phyloP scores from a whole-genome alignment of 2,113 vertebrate species.

The Motacilla tschutschensis region DNA sequence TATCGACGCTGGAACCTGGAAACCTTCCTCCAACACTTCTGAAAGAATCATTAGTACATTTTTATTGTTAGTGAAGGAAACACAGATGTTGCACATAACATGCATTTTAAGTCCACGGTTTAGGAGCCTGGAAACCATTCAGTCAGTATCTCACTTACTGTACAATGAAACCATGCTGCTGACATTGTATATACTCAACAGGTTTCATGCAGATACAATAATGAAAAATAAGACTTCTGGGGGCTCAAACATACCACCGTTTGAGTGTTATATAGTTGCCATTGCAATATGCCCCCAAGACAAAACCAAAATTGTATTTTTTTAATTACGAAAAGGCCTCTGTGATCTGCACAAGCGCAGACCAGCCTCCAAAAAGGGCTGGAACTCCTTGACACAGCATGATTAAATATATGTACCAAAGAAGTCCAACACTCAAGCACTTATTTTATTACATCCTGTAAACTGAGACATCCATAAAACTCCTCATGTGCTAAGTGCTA shows the following conservation, averaged over 20 bases:
- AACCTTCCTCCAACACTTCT: conserved; percentile 86
- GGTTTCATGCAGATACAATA: conserved; percentile 58
- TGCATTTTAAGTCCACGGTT: conserved; percentile 34
- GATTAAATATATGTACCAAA: conserved; percentile 70
- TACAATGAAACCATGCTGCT: conserved; percentile 20
- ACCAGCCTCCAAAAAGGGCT: conserved; percentile 11
- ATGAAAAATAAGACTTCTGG: conserved; percentile 56
- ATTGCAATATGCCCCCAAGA: conserved; percentile 11
- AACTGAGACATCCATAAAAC: conserved; percentile 69
- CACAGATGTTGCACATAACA: conserved; percentile 68
- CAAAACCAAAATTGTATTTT: conserved; percentile 54
- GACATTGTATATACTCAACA: conserved; percentile 50
- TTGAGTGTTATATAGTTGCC: conserved; percentile 9
- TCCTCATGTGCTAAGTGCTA: conserved; percentile 55
- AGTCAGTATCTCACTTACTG: conserved; percentile 50
- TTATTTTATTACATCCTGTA: conserved; percentile 71
- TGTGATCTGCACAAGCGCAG: conserved; percentile 40
- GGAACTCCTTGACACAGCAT: conserved; percentile 37
- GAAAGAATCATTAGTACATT: conserved; percentile 74
- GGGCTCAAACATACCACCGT: conserved; percentile 12
- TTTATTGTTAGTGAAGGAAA: conserved; percentile 71
- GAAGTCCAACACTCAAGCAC: conserved; percentile 58
- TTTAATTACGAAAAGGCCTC: conserved; percentile 49
- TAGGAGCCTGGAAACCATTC: conserved; percentile 61
- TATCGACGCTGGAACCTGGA: conserved; percentile 89